Base-by-base conservation (phyloP, 2,797 vertebrate genomes). In the Phoeniculus purpureus region DNA sequence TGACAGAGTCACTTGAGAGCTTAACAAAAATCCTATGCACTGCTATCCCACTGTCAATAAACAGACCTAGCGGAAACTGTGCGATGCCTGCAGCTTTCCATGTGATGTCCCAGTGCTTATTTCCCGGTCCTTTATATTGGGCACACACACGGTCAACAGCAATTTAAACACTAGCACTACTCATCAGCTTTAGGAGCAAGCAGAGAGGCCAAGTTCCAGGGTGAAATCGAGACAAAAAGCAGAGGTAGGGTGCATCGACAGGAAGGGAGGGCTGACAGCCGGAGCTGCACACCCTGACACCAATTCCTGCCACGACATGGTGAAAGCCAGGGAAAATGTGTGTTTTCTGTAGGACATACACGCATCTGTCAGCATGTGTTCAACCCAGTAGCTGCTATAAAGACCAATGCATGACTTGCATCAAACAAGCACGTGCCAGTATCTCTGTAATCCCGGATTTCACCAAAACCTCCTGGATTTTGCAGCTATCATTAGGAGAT, bases 71-170 rank as follows among this genome's bases (percentile, higher is more conserved):
- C 1, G 15, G 72, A 89, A 97, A 81, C 40, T 87, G 92, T 15
- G 91, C 7, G 48, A 93, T 40, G 94, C 93, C 96, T 91, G 90
- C 76, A 89, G 94, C 95, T 97, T 97, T 97, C 96, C 95, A 96
- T 96, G 92, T 90, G 94, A 97, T 96, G 93, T 91, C 96, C 94
- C 92, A 94, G 90, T 96, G 95, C 97, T 97, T 97, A 97, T 97
- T 97, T 97, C 95, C 95, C 94, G 94, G 95, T 96, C 96, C 92
- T 95, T 96, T 93, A 65, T 68, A 96, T 94, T 94, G 87, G 94
- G 89, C 78, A 89, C 94, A 89, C 90, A 96, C 92, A 97, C 47
- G 72, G 52, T 94, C 93, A 96, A 95, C 89, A 97, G 96, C 94
- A 97, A 94, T 96, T 96, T 96, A 95, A 97, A 96, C 75, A 83